These are phyloP conservation scores for Chironomus riparius DNA, from an alignment of 2,888 invertebrate genomes.

Conservation along the genomic window DNA sequence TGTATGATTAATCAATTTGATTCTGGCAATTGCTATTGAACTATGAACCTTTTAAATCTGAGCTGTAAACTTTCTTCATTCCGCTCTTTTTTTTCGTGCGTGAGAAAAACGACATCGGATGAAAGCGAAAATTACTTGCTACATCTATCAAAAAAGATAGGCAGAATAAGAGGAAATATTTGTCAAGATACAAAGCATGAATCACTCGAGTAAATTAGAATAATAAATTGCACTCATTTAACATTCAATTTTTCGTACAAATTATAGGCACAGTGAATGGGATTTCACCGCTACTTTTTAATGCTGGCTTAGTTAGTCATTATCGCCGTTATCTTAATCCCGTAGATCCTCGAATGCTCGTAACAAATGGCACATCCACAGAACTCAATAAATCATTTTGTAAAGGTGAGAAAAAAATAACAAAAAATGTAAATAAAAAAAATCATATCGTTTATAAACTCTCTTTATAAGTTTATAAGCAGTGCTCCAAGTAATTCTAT, in stretches of 20 bases:
- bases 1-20: no score
- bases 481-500: neutral
- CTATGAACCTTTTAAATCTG: no score
- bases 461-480: no score
- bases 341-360: constrained; percentile 19
- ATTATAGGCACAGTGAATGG: constrained; percentile 9
- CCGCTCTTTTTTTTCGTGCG: no score
- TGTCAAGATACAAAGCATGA: neutral
- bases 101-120: no score
- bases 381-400: constrained; percentile 23
- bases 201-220: neutral
- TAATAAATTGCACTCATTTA: neutral
- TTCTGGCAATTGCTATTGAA: no score
- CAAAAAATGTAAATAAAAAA: neutral
- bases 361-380: neutral
- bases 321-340: constrained; percentile 26
- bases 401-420: constrained; percentile 2
- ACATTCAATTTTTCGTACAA: neutral
- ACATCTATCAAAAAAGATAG: no score
- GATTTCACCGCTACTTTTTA: constrained; percentile 24
- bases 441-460: neutral
- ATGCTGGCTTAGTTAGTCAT: constrained; percentile 27
- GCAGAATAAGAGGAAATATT: no score
- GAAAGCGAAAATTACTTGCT: no score
- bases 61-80: no score